Conservation (phyloP, 2,888 invertebrate genomes). For the Noctuana brunneofusca region DNA sequence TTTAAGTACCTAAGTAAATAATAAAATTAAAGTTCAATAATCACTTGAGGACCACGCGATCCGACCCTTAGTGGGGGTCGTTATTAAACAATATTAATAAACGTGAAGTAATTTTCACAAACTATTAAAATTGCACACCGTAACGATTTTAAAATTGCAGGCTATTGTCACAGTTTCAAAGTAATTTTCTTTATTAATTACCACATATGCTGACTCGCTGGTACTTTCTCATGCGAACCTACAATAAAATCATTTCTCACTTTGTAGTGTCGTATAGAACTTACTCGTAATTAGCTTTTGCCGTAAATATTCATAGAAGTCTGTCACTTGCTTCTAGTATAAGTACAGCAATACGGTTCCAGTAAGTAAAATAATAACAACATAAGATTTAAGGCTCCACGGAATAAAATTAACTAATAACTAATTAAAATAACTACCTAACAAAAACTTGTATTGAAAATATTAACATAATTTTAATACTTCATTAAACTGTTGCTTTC, state of each 20-base stretch:
- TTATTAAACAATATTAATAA: conserved; percentile 33
- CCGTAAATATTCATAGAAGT: conserved; percentile 4
- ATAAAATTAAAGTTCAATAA: conserved; percentile 24
- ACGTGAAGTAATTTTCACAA: conserved; percentile 30
- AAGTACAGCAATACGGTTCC: no score
- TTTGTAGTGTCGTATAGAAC: background rate
- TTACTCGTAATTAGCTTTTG: conserved; percentile 5
- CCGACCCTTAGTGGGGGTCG: conserved; percentile 22
- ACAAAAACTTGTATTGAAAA: no score
- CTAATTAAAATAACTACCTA: no score
- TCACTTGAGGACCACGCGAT: conserved; percentile 22
- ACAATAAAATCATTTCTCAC: conserved; percentile 33
- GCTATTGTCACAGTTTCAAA: conserved; percentile 33
- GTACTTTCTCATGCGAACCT: conserved; percentile 32
- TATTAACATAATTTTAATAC: no score
- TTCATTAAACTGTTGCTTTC: no score
- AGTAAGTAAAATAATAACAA: no score
- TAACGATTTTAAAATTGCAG: conserved; percentile 35
- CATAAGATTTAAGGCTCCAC: no score
- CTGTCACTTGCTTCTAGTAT: no score
- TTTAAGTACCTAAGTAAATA: conserved; percentile 12
- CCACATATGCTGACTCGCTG: conserved; percentile 5
- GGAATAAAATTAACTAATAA: no score
- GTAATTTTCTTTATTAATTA: conserved; percentile 33
- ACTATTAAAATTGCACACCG: conserved; percentile 31